A percentile compares a stretch with the other conserved stretches of the same genome.
These are phyloP conservation scores for Stomatorhinus walkeri DNA, from an alignment of 2,797 vertebrate species.

Conservation along the genomic window DNA sequence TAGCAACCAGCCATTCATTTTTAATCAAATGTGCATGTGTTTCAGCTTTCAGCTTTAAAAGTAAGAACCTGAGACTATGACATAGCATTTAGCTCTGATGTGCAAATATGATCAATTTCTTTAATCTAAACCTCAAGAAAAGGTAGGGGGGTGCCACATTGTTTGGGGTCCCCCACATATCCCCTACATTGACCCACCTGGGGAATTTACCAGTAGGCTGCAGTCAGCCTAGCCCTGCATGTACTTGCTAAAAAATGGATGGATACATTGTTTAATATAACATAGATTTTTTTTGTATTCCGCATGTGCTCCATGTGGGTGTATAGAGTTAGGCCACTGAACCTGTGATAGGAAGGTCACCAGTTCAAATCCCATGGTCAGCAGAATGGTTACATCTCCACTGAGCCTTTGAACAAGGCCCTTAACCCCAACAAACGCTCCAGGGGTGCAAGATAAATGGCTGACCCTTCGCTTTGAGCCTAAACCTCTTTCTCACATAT, in stretches of 20 bases:
- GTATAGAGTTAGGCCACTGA: not conserved
- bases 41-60: conserved; percentile 34
- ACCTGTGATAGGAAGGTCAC: not conserved
- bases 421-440: not conserved
- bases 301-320: not conserved
- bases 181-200: not conserved
- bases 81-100: not conserved
- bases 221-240: not conserved
- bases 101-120: not conserved
- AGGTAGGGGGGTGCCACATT: not conserved
- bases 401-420: not conserved
- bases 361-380: not conserved
- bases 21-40: conserved; percentile 27
- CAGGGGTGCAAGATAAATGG: not conserved
- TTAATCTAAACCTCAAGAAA: not conserved
- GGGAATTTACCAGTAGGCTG: not conserved
- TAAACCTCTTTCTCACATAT: not conserved
- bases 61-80: conserved; percentile 16
- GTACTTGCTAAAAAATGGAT: not conserved
- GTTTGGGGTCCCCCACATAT: not conserved
- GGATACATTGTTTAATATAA: not conserved
- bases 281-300: not conserved
- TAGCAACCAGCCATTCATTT: conserved; percentile 35
- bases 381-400: not conserved
- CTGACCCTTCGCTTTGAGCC: not conserved